phyloP scores from a whole-genome alignment of 2,888 invertebrate genomes.

The Ormyrus labotus region DNA sequence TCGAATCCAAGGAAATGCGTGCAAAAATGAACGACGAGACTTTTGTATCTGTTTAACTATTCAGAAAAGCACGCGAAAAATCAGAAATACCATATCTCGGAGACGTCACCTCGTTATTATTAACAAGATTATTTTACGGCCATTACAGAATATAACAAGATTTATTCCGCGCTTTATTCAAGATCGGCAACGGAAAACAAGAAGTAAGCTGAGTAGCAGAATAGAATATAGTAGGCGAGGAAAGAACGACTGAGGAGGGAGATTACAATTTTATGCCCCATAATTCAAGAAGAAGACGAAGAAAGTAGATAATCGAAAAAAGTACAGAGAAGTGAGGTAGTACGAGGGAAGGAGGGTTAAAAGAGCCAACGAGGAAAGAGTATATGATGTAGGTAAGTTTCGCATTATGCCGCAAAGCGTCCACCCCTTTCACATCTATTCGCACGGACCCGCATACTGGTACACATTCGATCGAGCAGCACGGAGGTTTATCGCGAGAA shows the following conservation, averaged over 20 bases:
- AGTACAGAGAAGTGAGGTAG: constrained; percentile 6
- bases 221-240: not conserved
- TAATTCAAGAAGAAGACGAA: constrained; percentile 45
- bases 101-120: not conserved
- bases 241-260: constrained; percentile 20
- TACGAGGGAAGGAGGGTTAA: not conserved
- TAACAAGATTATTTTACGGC: constrained; percentile 37
- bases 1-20: too few species aligned
- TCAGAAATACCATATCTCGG: too few species aligned
- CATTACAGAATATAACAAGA: constrained; percentile 5
- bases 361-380: not conserved
- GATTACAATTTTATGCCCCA: constrained; percentile 48
- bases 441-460: constrained; percentile 27
- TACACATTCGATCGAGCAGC: constrained; percentile 42
- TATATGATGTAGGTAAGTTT: constrained; percentile 30
- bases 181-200: constrained; percentile 1
- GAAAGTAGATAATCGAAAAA: constrained; percentile 48
- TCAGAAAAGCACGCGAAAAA: too few species aligned
- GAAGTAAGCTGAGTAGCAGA: not conserved
- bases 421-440: not conserved
- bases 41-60: too few species aligned
- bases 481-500: constrained; percentile 48
- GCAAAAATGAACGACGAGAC: too few species aligned
- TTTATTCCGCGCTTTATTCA: constrained; percentile 29
- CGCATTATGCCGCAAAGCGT: constrained; percentile 43